These are phyloP conservation scores for Masticophis lateralis DNA, from an alignment of 2,797 vertebrate species.

Conservation along the genomic window DNA sequence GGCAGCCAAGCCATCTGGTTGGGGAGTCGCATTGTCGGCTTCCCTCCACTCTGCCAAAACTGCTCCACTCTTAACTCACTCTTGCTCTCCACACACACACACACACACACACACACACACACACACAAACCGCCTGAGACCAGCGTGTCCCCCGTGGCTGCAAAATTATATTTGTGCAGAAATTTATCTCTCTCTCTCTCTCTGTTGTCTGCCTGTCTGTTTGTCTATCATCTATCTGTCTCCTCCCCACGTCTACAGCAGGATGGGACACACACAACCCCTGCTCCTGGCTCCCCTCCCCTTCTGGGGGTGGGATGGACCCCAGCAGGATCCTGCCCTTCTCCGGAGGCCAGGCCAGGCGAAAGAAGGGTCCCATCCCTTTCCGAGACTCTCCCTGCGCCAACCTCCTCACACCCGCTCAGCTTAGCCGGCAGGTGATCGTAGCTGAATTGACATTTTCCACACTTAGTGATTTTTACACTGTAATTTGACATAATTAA, in stretches of 20 bases:
- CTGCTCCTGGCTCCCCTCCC: neutral
- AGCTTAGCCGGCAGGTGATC: slow-evolving; percentile 89
- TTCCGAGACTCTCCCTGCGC: slow-evolving; percentile 1
- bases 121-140: neutral
- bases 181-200: neutral
- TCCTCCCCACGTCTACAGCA: neutral
- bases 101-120: neutral
- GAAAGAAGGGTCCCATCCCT: neutral
- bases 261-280: neutral
- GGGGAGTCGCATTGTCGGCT: slow-evolving; percentile 69
- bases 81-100: too few species aligned
- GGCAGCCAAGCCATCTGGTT: slow-evolving; percentile 87
- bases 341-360: neutral
- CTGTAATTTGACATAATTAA: slow-evolving; percentile 91
- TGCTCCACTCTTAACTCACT: neutral
- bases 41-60: slow-evolving; percentile 71
- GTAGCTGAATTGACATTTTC: slow-evolving; percentile 98
- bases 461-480: slow-evolving; percentile 89
- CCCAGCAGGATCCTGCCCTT: neutral
- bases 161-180: neutral
- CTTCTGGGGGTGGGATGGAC: neutral
- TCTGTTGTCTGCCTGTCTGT: neutral
- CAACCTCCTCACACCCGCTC: slow-evolving; percentile 58
- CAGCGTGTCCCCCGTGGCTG: neutral
- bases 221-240: neutral